Conservation (phyloP, 2,888 invertebrate genomes). For the Conomelus anceps region DNA sequence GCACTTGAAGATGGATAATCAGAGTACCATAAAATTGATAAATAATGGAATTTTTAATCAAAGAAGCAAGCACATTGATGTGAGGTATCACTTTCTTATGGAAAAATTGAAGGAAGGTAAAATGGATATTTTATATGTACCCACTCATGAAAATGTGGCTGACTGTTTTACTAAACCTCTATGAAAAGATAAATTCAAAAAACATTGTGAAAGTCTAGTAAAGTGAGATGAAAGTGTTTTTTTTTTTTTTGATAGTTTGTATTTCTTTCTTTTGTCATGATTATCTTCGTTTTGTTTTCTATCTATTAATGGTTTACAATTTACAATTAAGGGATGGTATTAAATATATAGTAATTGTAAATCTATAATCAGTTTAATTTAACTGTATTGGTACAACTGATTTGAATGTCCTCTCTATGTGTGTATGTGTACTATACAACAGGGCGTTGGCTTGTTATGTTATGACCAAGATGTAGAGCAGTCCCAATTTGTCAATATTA, state of each 20-base stretch:
- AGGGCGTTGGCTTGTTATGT: no score
- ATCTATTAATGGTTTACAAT: background rate
- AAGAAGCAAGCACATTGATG: constrained; percentile 24
- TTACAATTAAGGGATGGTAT: background rate
- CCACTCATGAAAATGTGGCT: constrained; percentile 28
- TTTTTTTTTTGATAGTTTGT: background rate
- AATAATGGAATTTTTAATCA: constrained; percentile 1
- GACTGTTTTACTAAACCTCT: constrained; percentile 32
- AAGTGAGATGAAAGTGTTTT: background rate
- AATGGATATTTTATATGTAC: constrained; percentile 26
- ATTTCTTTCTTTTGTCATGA: background rate
- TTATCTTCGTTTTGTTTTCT: background rate
- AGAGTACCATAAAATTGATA: constrained; percentile 12
- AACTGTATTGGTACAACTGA: no score
- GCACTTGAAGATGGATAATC: constrained; percentile 25
- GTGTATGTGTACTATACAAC: no score
- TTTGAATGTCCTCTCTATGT: no score
- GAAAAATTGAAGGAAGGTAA: constrained; percentile 21
- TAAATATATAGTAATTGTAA: no score
- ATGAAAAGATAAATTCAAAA: constrained; percentile 21
- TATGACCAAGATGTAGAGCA: no score
- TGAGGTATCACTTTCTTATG: constrained; percentile 25
- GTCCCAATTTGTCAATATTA: no score
- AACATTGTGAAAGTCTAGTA: background rate
- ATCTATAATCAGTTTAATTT: no score